phyloP scores from a whole-genome alignment of 2,113 vertebrate genomes.

The Hassar affinis region DNA sequence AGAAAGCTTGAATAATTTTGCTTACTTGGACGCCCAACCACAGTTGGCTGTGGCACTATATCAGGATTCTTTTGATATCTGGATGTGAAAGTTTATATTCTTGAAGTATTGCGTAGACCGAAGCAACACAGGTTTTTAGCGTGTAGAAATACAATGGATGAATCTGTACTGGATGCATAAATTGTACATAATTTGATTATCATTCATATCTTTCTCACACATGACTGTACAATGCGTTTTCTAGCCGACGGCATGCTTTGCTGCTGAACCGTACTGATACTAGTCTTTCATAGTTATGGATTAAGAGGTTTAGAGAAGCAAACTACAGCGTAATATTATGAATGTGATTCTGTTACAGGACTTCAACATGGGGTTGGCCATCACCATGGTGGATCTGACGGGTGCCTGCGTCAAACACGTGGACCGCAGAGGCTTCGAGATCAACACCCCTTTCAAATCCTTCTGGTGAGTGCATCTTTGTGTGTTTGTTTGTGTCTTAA shows the following conservation, averaged over 20 bases:
- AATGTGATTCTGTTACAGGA: slow-evolving; percentile 71
- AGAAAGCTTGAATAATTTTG: not conserved
- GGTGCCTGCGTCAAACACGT: slow-evolving; percentile 84
- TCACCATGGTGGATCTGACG: slow-evolving; percentile 85
- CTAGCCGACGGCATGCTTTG: not conserved
- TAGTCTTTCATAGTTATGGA: not conserved
- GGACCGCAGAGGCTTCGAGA: slow-evolving; percentile 86
- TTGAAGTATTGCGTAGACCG: not conserved
- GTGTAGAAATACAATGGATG: not conserved
- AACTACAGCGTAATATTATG: not conserved
- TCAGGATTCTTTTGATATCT: not conserved
- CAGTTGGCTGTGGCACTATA: not conserved
- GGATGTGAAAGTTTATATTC: not conserved
- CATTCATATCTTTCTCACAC: not conserved
- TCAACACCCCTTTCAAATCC: slow-evolving; percentile 95
- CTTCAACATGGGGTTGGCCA: slow-evolving; percentile 83
- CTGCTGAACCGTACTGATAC: not conserved
- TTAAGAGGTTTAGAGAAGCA: not conserved
- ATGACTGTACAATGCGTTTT: not conserved
- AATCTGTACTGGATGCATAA: not conserved
- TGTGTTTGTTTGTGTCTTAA: not conserved
- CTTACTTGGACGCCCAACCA: not conserved
- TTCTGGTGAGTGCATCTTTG: slow-evolving; percentile 80
- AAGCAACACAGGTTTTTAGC: not conserved
- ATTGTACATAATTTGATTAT: not conserved